A percentile compares a stretch with the other conserved stretches of the same genome.
phyloP scores from a whole-genome alignment of 2,888 invertebrate genomes.

The Venusia cambrica region DNA sequence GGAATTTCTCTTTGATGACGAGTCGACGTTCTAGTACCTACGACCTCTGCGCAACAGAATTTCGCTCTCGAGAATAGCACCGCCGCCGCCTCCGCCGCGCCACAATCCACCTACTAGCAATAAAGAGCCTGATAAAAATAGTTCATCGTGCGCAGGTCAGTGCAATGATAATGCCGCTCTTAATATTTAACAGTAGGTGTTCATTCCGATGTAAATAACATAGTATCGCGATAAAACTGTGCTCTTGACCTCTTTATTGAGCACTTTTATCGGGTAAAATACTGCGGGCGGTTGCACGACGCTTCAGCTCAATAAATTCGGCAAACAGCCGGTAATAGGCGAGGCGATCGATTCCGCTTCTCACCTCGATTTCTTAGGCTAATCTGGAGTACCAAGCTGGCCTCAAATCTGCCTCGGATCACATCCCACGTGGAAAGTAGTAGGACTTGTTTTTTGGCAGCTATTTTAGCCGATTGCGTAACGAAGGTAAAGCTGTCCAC shows the following conservation, averaged over 20 bases:
- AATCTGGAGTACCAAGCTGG: constrained; percentile 23
- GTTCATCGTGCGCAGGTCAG: constrained; percentile 46
- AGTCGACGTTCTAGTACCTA: too few species aligned
- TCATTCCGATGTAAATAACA: constrained; percentile 43
- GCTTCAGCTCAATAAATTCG: constrained; percentile 36
- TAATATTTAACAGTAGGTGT: constrained; percentile 38
- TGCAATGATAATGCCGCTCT: constrained; percentile 41
- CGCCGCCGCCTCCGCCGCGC: too few species aligned
- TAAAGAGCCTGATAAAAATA: constrained; percentile 33
- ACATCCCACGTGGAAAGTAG: constrained; percentile 53
- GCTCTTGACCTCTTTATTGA: constrained; percentile 65
- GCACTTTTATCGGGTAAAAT: constrained; percentile 52
- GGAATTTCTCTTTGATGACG: constrained; percentile 23
- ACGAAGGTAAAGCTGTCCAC: constrained; percentile 47
- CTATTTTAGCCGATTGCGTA: constrained; percentile 69
- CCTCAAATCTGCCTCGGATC: constrained; percentile 43
- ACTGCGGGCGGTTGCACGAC: constrained; percentile 37
- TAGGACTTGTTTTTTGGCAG: constrained; percentile 69
- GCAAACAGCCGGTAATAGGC: constrained; percentile 27
- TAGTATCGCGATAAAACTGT: constrained; percentile 43
- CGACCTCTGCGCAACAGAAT: constrained; percentile 21
- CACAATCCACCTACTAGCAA: constrained; percentile 21
- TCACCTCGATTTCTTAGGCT: constrained; percentile 18
- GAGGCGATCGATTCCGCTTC: constrained; percentile 19
- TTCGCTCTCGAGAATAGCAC: constrained; percentile 26